Evolutionary conservation across 1,140 invertebrate species (phyloP), one percentile per base, ranked within the genome.

Genomic region (Alviniconcha marisindica): DNA sequence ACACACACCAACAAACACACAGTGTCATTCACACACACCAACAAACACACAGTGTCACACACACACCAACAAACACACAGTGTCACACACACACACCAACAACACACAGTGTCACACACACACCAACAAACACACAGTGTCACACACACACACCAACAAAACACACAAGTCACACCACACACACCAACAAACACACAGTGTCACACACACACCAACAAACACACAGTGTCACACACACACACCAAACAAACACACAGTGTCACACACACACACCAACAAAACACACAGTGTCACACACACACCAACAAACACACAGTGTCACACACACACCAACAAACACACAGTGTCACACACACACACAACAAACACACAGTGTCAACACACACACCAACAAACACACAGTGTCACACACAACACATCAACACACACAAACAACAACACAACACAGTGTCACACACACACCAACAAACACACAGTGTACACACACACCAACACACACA

Each of bases 401-500:
- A n/a, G n/a, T n/a, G n/a, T n/a, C 73, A 76, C 24, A 77, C 48
- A 24, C 0, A 44, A 85, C 84, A n/a, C n/a, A n/a, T n/a, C n/a
- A n/a, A n/a, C n/a, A n/a, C 44, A 48, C 40, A 40, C 21, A 63
- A 10, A 63, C 21, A 24, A 63, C 4, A 63, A 14, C 60, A 63
- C 24, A 63, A n/a, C n/a, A n/a, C n/a, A n/a, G n/a, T n/a, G n/a
- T n/a, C 21, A 5, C 21, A 31, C 73, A 76, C 24, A 77, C 48
- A 24, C 0, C 44, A n/a, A n/a, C n/a, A n/a, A n/a, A n/a, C n/a
- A n/a, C n/a, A n/a, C n/a, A n/a, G n/a, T n/a, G n/a, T n/a, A 48
- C 40, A 40, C 21, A 63, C 21, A 63, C 21, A 24, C 7, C 4
- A 63, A 14, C 60, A 63, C 24, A 63, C 21, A 5, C 21, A 31